Evolutionary conservation across 2,888 invertebrate species (phyloP).

Genomic region (Drosophila stalkeri): DNA sequence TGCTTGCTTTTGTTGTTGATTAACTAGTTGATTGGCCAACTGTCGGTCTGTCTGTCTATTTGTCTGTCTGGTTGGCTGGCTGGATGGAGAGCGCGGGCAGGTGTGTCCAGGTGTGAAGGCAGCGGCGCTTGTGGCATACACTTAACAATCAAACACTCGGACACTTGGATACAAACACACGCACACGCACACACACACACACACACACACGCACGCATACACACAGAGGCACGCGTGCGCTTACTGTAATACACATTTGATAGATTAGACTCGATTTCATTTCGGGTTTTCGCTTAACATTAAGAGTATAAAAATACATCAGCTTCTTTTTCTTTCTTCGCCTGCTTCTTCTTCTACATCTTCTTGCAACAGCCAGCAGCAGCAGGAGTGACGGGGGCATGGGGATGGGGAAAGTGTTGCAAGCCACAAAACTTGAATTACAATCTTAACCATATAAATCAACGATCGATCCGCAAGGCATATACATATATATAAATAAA

Average conservation of each 20-base stretch:
- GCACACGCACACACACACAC: slow-evolving; percentile 1
- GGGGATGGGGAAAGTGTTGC: slow-evolving; percentile 1
- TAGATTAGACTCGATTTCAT: slow-evolving; percentile 28
- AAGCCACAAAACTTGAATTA: slow-evolving; percentile 41
- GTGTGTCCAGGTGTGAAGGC: slow-evolving; percentile 39
- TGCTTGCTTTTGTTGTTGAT: slow-evolving; percentile 12
- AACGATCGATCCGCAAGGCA: slow-evolving; percentile 25
- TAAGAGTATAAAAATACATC: slow-evolving; percentile 75
- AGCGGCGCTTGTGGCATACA: slow-evolving; percentile 17
- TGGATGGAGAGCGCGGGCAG: slow-evolving; percentile 13
- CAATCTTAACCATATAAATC: slow-evolving; percentile 33
- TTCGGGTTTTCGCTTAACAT: slow-evolving; percentile 62
- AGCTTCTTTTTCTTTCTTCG: slow-evolving; percentile 35
- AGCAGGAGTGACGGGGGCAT: background rate
- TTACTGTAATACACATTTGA: background rate
- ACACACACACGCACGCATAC: slow-evolving; percentile 3
- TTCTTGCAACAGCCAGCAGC: slow-evolving; percentile 48
- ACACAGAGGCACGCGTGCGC: background rate
- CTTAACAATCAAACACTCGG: slow-evolving; percentile 12
- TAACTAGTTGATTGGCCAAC: slow-evolving; percentile 30
- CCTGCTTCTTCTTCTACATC: background rate
- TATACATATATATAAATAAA: slow-evolving; percentile 21
- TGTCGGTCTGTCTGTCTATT: slow-evolving; percentile 2
- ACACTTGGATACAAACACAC: slow-evolving; percentile 18
- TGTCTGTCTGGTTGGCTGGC: background rate